A percentile compares a stretch with the other conserved stretches of the same genome.
Evolutionary conservation across 2,113 vertebrate species (phyloP).

Genomic region (Phoxinus phoxinus): DNA sequence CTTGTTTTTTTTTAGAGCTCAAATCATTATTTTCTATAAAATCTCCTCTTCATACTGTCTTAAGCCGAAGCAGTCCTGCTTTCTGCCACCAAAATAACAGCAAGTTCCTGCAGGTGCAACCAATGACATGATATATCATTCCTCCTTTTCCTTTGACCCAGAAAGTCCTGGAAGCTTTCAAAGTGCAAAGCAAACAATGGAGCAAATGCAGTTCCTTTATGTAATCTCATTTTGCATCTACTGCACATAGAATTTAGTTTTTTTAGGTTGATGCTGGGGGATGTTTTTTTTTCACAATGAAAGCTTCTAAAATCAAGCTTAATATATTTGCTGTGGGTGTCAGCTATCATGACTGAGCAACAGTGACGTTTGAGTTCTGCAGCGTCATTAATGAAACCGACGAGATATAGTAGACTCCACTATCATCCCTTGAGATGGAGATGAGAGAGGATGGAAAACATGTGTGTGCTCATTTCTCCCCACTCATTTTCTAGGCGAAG

Average conservation of each 20-base stretch:
- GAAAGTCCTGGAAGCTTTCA: neutral
- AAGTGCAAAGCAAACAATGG: constrained; percentile 4
- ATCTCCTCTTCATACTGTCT: neutral
- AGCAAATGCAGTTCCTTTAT: constrained; percentile 9
- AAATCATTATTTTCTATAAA: neutral
- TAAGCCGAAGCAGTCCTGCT: neutral
- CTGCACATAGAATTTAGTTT: neutral
- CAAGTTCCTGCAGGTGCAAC: constrained; percentile 16
- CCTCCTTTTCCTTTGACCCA: neutral
- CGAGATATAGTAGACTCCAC: neutral
- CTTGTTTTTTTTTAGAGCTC: neutral
- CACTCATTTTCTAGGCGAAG: constrained; percentile 41
- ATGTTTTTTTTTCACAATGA: neutral
- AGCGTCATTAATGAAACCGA: neutral
- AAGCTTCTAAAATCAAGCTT: constrained; percentile 7
- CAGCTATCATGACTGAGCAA: constrained; percentile 46
- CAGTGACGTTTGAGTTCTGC: constrained; percentile 37
- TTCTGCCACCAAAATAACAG: constrained; percentile 9
- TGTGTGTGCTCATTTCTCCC: constrained; percentile 22
- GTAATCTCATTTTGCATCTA: constrained; percentile 6
- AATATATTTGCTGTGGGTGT: constrained; percentile 11
- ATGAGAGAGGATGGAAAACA: neutral
- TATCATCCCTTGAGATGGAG: neutral
- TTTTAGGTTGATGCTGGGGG: constrained; percentile 26
- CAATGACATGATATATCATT: constrained; percentile 6